Conservation (phyloP, 2,797 vertebrate species). For the Taenioides sp. region DNA sequence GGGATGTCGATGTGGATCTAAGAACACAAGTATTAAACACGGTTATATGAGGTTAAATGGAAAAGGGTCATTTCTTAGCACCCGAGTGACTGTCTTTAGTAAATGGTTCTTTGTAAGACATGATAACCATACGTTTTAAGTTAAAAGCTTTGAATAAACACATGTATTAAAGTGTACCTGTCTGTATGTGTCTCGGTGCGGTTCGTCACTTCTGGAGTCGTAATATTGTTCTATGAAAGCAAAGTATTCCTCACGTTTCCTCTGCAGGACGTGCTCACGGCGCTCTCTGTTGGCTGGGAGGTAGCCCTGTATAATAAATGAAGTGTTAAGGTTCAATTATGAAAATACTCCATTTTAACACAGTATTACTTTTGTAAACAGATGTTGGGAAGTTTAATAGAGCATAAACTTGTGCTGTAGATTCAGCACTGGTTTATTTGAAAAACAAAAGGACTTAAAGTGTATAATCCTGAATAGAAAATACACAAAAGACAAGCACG, state of each 20-base stretch:
- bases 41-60: not conserved
- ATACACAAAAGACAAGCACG: too few relatives aligned
- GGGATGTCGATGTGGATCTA: slow-evolving; percentile 99
- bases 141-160: too few relatives aligned
- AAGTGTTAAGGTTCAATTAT: not conserved
- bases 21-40: slow-evolving; percentile 49
- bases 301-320: slow-evolving; percentile 82
- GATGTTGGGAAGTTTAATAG: too few relatives aligned
- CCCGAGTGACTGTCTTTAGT: too few relatives aligned
- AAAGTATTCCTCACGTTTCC: slow-evolving; percentile 97
- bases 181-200: slow-evolving; percentile 95
- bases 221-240: slow-evolving; percentile 99
- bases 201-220: slow-evolving; percentile 93
- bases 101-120: too few relatives aligned
- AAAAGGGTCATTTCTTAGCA: too few relatives aligned
- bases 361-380: too few relatives aligned
- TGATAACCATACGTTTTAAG: too few relatives aligned
- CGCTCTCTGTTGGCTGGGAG: slow-evolving; percentile 94
- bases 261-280: slow-evolving; percentile 87
- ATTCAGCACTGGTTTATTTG: too few relatives aligned
- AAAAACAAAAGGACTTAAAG: too few relatives aligned
- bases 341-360: slow-evolving; percentile 1
- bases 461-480: too few relatives aligned
- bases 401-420: too few relatives aligned
- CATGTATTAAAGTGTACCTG: slow-evolving; percentile 77